These are phyloP conservation scores for Tetrao urogallus DNA, from an alignment of 2,113 vertebrate species.

Conservation along the genomic window DNA sequence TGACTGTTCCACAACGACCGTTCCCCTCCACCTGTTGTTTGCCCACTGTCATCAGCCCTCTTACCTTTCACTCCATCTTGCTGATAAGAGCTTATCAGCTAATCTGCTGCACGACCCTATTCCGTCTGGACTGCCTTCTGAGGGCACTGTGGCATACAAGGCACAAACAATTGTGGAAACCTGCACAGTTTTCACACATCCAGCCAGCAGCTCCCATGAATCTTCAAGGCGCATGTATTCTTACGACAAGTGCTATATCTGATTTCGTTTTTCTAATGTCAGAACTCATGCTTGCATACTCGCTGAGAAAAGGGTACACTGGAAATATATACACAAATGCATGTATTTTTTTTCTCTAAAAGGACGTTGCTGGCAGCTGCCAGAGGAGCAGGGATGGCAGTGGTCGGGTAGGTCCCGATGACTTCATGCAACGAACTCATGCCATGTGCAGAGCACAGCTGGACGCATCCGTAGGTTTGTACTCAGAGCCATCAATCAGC, in stretches of 20 bases:
- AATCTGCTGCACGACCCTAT: background rate
- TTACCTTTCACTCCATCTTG: background rate
- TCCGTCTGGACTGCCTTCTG: background rate
- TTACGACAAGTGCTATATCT: background rate
- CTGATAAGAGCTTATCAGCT: constrained; percentile 5
- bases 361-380: background rate
- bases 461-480: accelerated
- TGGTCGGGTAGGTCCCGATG: background rate
- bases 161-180: background rate
- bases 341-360: background rate
- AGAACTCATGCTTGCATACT: background rate
- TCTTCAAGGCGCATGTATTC: background rate
- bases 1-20: background rate
- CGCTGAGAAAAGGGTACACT: background rate
- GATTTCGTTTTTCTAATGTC: background rate
- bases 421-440: background rate
- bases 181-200: background rate
- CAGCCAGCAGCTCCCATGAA: background rate
- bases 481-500: constrained; percentile 11
- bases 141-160: background rate
- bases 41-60: accelerated
- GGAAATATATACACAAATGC: background rate
- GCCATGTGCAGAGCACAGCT: constrained; percentile 4
- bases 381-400: background rate
- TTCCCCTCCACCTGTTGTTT: constrained; percentile 14